Percentiles rank a stretch among this genome's conserved stretches.
These are phyloP conservation scores for Germaria angustata DNA, from an alignment of 2,888 invertebrate species.

Conservation along the genomic window DNA sequence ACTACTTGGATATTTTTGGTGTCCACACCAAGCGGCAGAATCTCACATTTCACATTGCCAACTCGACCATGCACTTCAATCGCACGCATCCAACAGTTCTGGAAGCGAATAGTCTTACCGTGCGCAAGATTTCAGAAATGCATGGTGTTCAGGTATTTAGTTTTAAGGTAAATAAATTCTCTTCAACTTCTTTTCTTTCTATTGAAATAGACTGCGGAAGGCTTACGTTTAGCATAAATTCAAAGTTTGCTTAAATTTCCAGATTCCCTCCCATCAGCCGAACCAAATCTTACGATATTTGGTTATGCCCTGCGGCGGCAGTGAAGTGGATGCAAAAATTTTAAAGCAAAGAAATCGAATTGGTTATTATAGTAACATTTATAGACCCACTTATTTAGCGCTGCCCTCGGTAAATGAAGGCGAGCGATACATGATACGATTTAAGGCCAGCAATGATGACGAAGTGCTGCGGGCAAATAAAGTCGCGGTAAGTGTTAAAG, in stretches of 20 bases:
- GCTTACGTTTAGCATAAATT: background rate
- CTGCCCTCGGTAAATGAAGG: constrained; percentile 77
- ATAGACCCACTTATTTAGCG: constrained; percentile 81
- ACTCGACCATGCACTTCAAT: constrained; percentile 76
- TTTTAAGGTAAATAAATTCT: constrained; percentile 80
- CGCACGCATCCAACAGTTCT: constrained; percentile 78
- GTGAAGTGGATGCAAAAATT: constrained; percentile 81
- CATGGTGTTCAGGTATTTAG: constrained; percentile 82
- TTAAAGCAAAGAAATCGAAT: constrained; percentile 78
- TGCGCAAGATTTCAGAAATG: constrained; percentile 81
- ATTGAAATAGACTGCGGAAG: too few species aligned
- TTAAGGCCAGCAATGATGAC: constrained; percentile 81
- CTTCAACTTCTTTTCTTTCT: too few species aligned
- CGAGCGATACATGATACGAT: constrained; percentile 81
- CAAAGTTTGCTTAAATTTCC: constrained; percentile 1
- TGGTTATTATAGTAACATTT: constrained; percentile 77
- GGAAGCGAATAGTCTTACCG: constrained; percentile 80
- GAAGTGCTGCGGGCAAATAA: constrained; percentile 81
- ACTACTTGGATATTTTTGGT: constrained; percentile 78
- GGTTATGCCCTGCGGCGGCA: constrained; percentile 82
- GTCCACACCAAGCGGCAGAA: constrained; percentile 78
- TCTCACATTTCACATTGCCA: constrained; percentile 76
- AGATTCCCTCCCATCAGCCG: constrained; percentile 48
- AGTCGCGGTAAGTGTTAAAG: constrained; percentile 80
- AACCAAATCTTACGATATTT: constrained; percentile 76